phyloP scores from a whole-genome alignment of 2,113 vertebrate genomes.

The Hepsetus odoe region DNA sequence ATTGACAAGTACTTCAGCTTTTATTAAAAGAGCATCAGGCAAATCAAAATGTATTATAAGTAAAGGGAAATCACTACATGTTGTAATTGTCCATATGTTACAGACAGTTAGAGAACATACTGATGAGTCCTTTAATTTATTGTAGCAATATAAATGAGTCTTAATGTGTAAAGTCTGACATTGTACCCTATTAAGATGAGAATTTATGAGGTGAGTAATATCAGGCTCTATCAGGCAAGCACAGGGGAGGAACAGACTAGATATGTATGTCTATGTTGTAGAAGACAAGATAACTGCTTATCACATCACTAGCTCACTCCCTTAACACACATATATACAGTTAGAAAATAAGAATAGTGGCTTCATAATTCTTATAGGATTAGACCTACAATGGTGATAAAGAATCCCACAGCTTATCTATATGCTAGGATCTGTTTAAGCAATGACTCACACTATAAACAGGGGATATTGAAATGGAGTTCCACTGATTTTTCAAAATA shows the following conservation, averaged over 20 bases:
- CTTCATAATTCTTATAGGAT: too few relatives aligned
- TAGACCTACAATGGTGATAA: not conserved
- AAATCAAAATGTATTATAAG: too few relatives aligned
- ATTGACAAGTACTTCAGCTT: too few relatives aligned
- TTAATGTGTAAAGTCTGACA: not conserved
- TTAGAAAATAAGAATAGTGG: not conserved
- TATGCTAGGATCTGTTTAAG: not conserved
- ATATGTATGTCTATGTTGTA: not conserved
- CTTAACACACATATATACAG: not conserved
- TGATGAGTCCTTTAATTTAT: not conserved
- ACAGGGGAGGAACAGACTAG: not conserved
- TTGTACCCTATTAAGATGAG: not conserved
- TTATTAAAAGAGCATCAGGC: too few relatives aligned
- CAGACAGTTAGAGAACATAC: not conserved
- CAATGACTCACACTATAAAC: not conserved
- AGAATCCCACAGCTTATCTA: not conserved
- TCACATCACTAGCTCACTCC: not conserved
- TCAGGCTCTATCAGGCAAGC: not conserved
- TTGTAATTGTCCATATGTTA: not conserved
- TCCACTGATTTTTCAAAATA: too few relatives aligned
- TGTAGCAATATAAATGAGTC: not conserved
- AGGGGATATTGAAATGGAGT: too few relatives aligned
- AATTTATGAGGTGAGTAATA: not conserved
- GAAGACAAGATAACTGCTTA: constrained; percentile 5
- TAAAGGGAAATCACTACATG: not conserved